Conservation (phyloP, 2,888 invertebrate genomes). For the Apamea monoglypha region DNA sequence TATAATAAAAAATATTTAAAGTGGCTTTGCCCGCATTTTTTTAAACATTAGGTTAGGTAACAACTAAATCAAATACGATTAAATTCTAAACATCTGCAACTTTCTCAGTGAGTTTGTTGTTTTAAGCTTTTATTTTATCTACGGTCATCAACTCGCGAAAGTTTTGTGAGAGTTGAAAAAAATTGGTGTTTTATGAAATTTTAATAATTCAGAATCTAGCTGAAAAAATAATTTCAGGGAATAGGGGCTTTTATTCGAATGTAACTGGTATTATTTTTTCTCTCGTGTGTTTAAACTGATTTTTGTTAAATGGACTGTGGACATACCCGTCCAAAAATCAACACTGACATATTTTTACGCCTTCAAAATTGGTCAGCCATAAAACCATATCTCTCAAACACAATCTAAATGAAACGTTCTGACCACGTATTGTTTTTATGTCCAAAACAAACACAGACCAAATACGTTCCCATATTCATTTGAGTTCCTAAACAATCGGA, state of each 20-base stretch:
- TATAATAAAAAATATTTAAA: neutral
- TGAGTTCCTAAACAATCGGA: constrained; percentile 41
- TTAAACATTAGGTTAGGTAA: neutral
- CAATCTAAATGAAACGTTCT: constrained; percentile 36
- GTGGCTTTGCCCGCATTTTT: neutral
- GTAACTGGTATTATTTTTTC: neutral
- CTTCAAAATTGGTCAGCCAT: neutral
- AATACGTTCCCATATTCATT: constrained; percentile 30
- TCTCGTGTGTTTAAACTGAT: neutral
- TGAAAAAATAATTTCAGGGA: neutral
- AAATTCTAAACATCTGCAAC: neutral
- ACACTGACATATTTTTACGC: neutral
- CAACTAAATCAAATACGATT: neutral
- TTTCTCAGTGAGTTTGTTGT: neutral
- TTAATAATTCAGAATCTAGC: neutral
- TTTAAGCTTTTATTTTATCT: neutral
- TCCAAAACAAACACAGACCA: constrained; percentile 11
- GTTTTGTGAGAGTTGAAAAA: neutral
- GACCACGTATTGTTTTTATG: constrained; percentile 11
- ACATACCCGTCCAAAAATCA: neutral
- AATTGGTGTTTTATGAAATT: neutral
- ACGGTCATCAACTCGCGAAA: neutral
- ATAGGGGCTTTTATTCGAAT: neutral
- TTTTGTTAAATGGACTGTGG: neutral
- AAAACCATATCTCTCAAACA: constrained; percentile 7